phyloP scores from a whole-genome alignment of 2,797 vertebrate genomes.

The Gastrophryne carolinensis region DNA sequence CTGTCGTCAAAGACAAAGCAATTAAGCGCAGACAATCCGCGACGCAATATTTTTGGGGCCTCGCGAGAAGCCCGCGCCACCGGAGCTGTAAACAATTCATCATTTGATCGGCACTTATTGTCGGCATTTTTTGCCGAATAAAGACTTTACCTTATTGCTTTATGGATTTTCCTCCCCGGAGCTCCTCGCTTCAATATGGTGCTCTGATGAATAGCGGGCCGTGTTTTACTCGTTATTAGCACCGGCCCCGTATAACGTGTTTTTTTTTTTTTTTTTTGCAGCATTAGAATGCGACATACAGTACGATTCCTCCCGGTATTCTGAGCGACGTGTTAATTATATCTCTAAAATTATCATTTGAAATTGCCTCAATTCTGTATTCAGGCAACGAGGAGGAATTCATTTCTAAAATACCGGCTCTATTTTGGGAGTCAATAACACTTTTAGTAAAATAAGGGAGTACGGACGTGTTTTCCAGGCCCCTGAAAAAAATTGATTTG shows the following conservation, averaged over 20 bases:
- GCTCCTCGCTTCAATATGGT: slow-evolving; percentile 17
- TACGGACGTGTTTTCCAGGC: no score
- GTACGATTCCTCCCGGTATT: no score
- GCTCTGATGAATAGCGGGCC: slow-evolving; percentile 27
- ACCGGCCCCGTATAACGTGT: not conserved
- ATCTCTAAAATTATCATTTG: not conserved
- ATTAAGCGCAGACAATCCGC: not conserved
- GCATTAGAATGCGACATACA: not conserved
- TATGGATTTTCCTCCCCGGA: slow-evolving; percentile 31
- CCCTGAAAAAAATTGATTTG: no score
- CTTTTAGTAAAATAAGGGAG: not conserved
- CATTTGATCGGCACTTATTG: slow-evolving; percentile 44
- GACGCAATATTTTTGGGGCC: not conserved
- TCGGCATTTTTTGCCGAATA: slow-evolving; percentile 37
- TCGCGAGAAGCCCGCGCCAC: not conserved
- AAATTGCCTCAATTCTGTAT: not conserved
- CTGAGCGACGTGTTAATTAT: not conserved
- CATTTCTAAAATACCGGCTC: no score
- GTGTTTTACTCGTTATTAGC: slow-evolving; percentile 12
- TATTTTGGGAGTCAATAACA: no score
- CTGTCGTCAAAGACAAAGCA: not conserved
- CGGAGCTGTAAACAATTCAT: slow-evolving; percentile 16
- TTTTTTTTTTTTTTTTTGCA: not conserved
- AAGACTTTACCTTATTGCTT: slow-evolving; percentile 40
- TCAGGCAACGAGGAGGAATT: not conserved